Evolutionary conservation across 2,113 vertebrate genomes (phyloP).

Genomic region (Prietella phreatophila): DNA sequence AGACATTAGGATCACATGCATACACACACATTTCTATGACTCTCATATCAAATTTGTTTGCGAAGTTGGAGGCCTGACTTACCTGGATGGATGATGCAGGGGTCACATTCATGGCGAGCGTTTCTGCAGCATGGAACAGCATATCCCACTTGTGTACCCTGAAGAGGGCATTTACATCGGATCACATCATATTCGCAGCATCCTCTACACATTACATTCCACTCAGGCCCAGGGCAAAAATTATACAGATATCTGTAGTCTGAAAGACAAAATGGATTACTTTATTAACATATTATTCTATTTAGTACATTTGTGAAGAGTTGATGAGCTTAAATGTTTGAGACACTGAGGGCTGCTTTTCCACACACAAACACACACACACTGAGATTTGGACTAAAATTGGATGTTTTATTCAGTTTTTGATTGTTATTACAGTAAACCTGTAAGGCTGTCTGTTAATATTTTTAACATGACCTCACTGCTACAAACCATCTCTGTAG

Average conservation of each 20-base stretch:
- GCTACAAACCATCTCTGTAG: neutral
- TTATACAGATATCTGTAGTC: conserved; percentile 91
- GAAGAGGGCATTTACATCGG: conserved; percentile 86
- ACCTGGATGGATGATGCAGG: conserved; percentile 97
- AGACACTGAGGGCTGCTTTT: neutral
- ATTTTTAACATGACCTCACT: neutral
- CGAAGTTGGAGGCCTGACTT: neutral
- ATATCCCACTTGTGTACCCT: conserved; percentile 87
- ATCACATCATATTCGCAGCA: conserved; percentile 96
- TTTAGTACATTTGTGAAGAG: neutral
- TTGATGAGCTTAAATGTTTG: neutral
- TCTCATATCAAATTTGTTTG: neutral
- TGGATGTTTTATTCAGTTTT: neutral
- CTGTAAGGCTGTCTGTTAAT: neutral
- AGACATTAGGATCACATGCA: neutral
- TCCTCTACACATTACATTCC: conserved; percentile 94
- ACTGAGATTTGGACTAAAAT: neutral
- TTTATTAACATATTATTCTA: neutral
- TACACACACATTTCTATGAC: neutral
- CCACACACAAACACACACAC: neutral
- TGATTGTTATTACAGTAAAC: neutral
- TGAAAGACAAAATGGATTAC: conserved; percentile 51
- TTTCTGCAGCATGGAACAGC: conserved; percentile 97
- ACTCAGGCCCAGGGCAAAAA: conserved; percentile 90
- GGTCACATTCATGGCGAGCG: conserved; percentile 89